Conservation (phyloP, 1,140 invertebrate species). For the Diorhabda carinulata region DNA sequence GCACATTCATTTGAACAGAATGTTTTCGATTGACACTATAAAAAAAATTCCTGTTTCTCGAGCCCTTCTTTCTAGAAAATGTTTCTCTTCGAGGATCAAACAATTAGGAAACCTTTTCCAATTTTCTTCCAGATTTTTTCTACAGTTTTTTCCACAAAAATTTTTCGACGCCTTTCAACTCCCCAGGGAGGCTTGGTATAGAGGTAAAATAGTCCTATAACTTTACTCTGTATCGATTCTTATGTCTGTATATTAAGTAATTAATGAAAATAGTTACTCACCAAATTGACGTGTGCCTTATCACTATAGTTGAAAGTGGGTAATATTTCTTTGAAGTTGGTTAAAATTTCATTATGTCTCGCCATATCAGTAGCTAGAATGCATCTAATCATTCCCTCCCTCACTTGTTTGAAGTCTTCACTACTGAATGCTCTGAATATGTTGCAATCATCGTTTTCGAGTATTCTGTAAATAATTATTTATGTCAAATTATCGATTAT, state of each 20-base stretch:
- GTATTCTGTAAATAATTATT: slow-evolving; percentile 50
- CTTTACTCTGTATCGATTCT: no score
- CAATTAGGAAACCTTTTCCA: background rate
- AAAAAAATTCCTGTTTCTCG: no score
- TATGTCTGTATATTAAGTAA: background rate
- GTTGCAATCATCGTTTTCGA: slow-evolving; percentile 73
- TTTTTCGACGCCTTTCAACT: background rate
- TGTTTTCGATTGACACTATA: no score
- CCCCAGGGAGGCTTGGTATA: background rate
- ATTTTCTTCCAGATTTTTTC: background rate
- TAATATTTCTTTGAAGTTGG: slow-evolving; percentile 67
- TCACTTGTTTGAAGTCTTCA: slow-evolving; percentile 59
- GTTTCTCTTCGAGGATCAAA: no score
- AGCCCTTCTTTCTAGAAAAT: no score
- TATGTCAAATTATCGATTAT: no score
- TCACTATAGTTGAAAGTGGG: slow-evolving; percentile 72
- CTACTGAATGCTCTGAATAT: slow-evolving; percentile 67
- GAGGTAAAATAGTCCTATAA: background rate
- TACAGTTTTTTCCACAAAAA: slow-evolving; percentile 1
- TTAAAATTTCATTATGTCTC: slow-evolving; percentile 80
- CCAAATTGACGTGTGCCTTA: slow-evolving; percentile 74
- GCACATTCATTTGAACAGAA: no score
- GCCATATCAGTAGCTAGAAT: slow-evolving; percentile 86
- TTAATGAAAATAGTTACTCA: slow-evolving; percentile 48
- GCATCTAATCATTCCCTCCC: slow-evolving; percentile 80